Evolutionary conservation across 2,888 invertebrate species (phyloP), one percentile per base, ranked within the genome.

Genomic region (Drosophila buzzatii): DNA sequence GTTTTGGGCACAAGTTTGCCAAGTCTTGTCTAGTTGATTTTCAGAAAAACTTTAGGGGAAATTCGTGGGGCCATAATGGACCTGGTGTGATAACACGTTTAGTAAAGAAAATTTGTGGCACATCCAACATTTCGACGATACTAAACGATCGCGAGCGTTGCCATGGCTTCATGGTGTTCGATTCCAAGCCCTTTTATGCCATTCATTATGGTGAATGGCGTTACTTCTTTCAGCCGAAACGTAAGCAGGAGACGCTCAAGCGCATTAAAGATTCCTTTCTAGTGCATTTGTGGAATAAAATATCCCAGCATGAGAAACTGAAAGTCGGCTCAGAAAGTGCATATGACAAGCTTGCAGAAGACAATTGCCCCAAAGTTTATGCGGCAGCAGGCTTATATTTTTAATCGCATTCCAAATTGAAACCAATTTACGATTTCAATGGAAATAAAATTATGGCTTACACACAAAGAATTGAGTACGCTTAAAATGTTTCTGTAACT

Each of bases 121-220:
- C 94, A 1, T 90, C 93, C 73, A 92, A 93, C 85, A 93, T 94
- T 3, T 90, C 92, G 41, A 89, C 94, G 9, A 94, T 96, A 94
- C 92, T 94, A 9, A 55, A 78, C 14, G 76, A 84, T 56, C 88
- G 91, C 0, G 92, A 93, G 14, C 93, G 94, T 33, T 96, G 96
- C 79, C 78, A 86, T 73, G 95, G 95, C 9, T 96, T 96, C 83
- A 94, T 93, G 60, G 95, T 96, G 0, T 95, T 94, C 78, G 94
- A 95, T 0, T 94, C 94, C 1, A 94, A 94, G 23, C 93, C 94
- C 9, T 96, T 97, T 89, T 96, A 96, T 91, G 95, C 96, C 0
- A 93, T 96, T 31, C 94, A 78, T 45, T 96, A 95, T 94, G 90
- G 91, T 64, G 91, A 94, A 8, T 96, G 95, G 95, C 91, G 90